Evolutionary conservation across 2,888 invertebrate genomes (phyloP), one percentile per base, ranked within the genome.

Genomic region (Ennomos quercinarius): DNA sequence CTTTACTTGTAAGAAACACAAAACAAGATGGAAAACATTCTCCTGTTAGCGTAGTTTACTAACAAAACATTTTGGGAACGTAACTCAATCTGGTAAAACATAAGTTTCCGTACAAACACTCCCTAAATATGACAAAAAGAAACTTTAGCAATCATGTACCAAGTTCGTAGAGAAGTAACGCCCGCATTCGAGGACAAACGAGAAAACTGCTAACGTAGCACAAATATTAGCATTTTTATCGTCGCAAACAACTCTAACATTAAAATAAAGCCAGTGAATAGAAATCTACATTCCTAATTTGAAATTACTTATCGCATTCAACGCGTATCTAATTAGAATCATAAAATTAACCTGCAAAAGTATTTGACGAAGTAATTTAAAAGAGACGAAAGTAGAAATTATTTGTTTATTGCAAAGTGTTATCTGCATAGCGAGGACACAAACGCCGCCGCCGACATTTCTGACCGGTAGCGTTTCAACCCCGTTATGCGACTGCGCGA

Each of bases 401-500:
- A 12, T 36, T 36, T 37, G 8, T 50, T 55, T 46, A 41, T 47
- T 48, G 43, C 43, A 40, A 38, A 42, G 44, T 38, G 42, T 12
- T 70, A 77, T 82, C 81, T 81, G 77, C 81, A 82, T 83, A 72
- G 70, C 74, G 55, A 67, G 64, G 65, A 66, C 63, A 64, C 66
- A 61, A 71, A 64, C 59, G 47, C 48, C 75, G 68, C 68, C 77
- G 47, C 44, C 75, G 68, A 67, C 77, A 83, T 81, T 83, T 77
- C 78, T 84, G 87, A 84, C 86, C 87, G 85, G 86, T 84, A 85
- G 86, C 86, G 77, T 75, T 78, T 78, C 78, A 71, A 67, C 76
- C 67, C 73, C 82, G 86, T 78, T 84, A 83, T 91, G 92, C 92
- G 92, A 88, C 91, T 91, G 91, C 92, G 92, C 92, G 91, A 88